These are phyloP conservation scores for Misgurnus mizolepis DNA, from an alignment of 2,113 vertebrate genomes.

Conservation along the genomic window DNA sequence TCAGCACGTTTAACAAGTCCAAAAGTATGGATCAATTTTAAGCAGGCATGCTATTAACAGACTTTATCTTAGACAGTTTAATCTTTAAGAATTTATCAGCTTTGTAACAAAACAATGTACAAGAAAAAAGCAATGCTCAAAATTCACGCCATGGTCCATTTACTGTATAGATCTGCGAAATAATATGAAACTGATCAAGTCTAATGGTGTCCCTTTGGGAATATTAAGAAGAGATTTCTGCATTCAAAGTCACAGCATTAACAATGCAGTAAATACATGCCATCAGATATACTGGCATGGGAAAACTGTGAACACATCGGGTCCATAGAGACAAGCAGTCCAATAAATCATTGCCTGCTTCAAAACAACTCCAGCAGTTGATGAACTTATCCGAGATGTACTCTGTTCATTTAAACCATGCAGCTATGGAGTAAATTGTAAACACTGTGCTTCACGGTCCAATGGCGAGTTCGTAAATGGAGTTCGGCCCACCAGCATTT, in stretches of 20 bases:
- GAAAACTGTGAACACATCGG: not conserved
- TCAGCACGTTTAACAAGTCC: not conserved
- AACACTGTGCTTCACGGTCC: not conserved
- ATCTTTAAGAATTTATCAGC: not conserved
- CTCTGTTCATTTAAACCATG: not conserved
- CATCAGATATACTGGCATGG: not conserved
- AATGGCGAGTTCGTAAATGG: not conserved
- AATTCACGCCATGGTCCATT: not conserved
- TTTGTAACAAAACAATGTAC: not conserved
- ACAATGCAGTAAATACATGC: not conserved
- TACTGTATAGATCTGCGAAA: not conserved
- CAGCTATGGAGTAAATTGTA: not conserved
- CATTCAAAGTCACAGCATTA: not conserved
- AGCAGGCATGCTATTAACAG: not conserved
- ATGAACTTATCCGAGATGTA: constrained; percentile 32
- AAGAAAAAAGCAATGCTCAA: not conserved
- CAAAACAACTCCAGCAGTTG: not conserved
- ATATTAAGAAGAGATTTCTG: not conserved
- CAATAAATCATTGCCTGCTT: constrained; percentile 2
- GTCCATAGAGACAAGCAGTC: not conserved
- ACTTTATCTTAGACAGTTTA: not conserved
- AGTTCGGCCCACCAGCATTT: constrained; percentile 2
- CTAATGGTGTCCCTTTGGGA: not conserved
- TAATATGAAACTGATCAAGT: not conserved
- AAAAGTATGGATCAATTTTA: not conserved